Evolutionary conservation across 2,888 invertebrate genomes (phyloP).

Genomic region (Heliconius erato): DNA sequence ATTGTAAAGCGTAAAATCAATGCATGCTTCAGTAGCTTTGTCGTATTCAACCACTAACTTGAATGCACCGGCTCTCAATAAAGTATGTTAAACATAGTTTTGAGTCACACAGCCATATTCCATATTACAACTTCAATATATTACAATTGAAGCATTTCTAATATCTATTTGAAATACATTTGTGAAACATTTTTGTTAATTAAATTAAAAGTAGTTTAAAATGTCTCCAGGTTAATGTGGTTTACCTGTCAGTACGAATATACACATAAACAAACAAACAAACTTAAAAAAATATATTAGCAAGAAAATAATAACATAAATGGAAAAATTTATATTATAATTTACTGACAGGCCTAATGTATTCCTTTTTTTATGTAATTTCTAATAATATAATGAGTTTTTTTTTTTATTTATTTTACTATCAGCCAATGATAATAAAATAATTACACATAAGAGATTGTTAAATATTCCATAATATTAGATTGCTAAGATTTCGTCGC

Average conservation of each 20-base stretch:
- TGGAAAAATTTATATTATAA: neutral
- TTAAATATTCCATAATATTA: slow-evolving; percentile 22
- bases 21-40: slow-evolving; percentile 57
- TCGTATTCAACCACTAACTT: slow-evolving; percentile 58
- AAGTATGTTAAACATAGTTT: slow-evolving; percentile 31
- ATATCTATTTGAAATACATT: neutral
- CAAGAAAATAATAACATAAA: neutral
- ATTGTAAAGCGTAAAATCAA: slow-evolving; percentile 59
- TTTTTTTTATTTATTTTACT: neutral
- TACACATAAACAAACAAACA: neutral
- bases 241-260: slow-evolving; percentile 14
- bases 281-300: neutral
- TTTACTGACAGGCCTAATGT: slow-evolving; percentile 21
- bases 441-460: slow-evolving; percentile 12
- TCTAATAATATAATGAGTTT: neutral
- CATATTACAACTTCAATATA: slow-evolving; percentile 6
- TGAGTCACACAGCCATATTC: slow-evolving; percentile 20
- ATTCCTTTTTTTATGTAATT: neutral
- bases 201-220: neutral
- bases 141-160: neutral
- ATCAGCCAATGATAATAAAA: neutral
- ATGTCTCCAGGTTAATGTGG: neutral
- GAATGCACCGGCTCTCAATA: slow-evolving; percentile 52
- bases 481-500: neutral
- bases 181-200: neutral